These are phyloP conservation scores for Hestina assimilis DNA, from an alignment of 1,140 invertebrate genomes.

Conservation along the genomic window DNA sequence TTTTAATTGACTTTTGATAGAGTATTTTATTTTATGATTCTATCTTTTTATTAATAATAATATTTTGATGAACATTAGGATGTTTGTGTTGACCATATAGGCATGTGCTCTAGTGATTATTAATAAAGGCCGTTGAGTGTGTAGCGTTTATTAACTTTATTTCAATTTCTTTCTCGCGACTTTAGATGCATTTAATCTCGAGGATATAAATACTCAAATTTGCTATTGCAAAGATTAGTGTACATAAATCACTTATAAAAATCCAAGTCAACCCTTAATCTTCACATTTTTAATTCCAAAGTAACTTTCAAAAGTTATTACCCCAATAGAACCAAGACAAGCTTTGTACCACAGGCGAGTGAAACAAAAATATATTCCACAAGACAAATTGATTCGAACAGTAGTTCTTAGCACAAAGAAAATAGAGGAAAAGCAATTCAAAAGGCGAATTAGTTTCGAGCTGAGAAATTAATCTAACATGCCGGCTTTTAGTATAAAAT, in stretches of 20 bases:
- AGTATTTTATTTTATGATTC: background rate
- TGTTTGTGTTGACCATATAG: no score
- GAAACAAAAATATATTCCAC: slow-evolving; percentile 16
- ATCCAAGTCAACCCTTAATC: no score
- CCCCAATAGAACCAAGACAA: background rate
- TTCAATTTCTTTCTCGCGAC: no score
- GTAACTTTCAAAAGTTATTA: slow-evolving; percentile 7
- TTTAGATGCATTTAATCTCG: no score
- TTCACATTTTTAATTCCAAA: background rate
- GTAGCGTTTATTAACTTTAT: no score
- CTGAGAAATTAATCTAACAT: slow-evolving; percentile 21
- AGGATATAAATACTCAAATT: background rate
- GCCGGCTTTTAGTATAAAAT: slow-evolving; percentile 4
- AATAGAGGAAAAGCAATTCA: slow-evolving; percentile 16
- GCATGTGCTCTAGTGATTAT: no score
- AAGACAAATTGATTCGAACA: slow-evolving; percentile 24
- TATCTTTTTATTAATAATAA: background rate
- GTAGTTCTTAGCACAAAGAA: slow-evolving; percentile 12
- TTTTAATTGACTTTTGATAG: background rate
- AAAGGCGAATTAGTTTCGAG: slow-evolving; percentile 18
- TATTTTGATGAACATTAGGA: no score
- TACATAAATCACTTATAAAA: no score
- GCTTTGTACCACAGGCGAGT: background rate
- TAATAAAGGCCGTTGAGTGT: no score
- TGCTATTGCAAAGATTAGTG: no score